phyloP scores from a whole-genome alignment of 2,888 invertebrate species.

The Chymomyza caudatula region DNA sequence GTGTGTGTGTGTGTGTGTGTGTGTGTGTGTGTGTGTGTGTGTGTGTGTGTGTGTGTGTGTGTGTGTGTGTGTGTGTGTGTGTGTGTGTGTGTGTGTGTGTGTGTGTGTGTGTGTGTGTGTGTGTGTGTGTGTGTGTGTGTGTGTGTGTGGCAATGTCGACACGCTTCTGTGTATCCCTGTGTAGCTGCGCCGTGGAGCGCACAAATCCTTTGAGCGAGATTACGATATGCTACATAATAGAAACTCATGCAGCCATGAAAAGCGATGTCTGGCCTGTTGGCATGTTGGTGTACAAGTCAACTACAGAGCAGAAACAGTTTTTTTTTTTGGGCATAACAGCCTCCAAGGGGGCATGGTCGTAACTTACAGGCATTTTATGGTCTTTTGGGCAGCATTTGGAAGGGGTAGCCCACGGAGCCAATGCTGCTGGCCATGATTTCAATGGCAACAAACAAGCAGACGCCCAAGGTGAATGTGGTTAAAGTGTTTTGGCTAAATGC shows the following conservation, averaged over 20 bases:
- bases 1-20: slow-evolving; percentile 34
- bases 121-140: slow-evolving; percentile 36
- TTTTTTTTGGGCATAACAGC: slow-evolving; percentile 14
- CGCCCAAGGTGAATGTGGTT: slow-evolving; percentile 71
- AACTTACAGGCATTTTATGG: slow-evolving; percentile 72
- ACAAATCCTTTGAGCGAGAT: slow-evolving; percentile 67
- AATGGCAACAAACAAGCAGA: slow-evolving; percentile 70
- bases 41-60: slow-evolving; percentile 11
- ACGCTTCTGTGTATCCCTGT: neutral
- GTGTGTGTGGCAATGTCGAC: slow-evolving; percentile 18
- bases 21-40: slow-evolving; percentile 38
- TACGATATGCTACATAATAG: slow-evolving; percentile 66
- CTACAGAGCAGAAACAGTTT: slow-evolving; percentile 66
- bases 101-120: neutral
- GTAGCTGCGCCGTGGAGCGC: neutral
- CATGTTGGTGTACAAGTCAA: neutral
- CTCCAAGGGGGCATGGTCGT: slow-evolving; percentile 27
- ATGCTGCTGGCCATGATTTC: slow-evolving; percentile 52
- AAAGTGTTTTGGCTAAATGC: slow-evolving; percentile 58
- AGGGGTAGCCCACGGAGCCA: neutral
- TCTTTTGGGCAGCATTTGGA: slow-evolving; percentile 45
- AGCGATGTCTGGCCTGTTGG: slow-evolving; percentile 17
- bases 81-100: slow-evolving; percentile 14
- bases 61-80: slow-evolving; percentile 8
- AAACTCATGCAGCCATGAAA: slow-evolving; percentile 54